phyloP scores from a whole-genome alignment of 2,888 invertebrate genomes.

The Drosophila picticornis region DNA sequence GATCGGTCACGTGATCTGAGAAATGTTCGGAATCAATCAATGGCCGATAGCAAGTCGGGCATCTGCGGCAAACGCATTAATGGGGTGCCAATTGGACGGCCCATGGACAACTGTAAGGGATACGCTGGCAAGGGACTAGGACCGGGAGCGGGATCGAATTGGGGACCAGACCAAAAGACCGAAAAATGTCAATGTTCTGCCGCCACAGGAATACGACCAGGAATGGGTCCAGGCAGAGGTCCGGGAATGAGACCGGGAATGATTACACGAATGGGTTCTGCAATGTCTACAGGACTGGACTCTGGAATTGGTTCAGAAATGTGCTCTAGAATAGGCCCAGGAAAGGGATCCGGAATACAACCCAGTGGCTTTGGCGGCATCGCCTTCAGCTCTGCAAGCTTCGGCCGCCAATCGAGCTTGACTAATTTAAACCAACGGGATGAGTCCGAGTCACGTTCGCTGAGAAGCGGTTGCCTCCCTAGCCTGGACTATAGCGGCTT shows the following conservation, averaged over 20 bases:
- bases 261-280: neutral
- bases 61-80: conserved; percentile 25
- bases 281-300: neutral
- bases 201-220: neutral
- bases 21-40: conserved; percentile 1
- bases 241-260: neutral
- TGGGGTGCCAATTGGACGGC: conserved; percentile 8
- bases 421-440: neutral
- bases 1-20: conserved; percentile 5
- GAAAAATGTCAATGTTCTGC: neutral
- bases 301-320: neutral
- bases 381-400: conserved; percentile 4
- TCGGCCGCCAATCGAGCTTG: conserved; percentile 8
- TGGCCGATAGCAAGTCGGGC: conserved; percentile 8
- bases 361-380: neutral
- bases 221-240: neutral
- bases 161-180: neutral
- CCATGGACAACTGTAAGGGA: neutral
- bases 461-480: conserved; percentile 3
- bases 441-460: too few relatives aligned
- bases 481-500: neutral
- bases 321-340: neutral
- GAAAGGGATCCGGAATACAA: neutral
- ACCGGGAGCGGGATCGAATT: neutral
- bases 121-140: neutral